phyloP scores from a whole-genome alignment of 2,113 vertebrate species.

The Laticauda laticaudata region DNA sequence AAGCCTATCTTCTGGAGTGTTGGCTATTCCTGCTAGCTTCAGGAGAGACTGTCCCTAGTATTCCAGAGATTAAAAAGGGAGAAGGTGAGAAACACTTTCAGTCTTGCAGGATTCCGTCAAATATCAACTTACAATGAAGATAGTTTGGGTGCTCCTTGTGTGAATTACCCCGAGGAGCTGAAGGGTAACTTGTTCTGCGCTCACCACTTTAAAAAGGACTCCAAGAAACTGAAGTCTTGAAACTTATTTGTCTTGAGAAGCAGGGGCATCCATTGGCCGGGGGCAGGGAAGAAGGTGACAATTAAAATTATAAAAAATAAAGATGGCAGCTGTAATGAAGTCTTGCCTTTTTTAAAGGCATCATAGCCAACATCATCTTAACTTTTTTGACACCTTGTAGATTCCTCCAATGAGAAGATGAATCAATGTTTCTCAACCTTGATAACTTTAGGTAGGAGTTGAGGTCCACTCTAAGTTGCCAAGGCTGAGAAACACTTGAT shows the following conservation, averaged over 20 bases:
- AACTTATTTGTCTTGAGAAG: not conserved
- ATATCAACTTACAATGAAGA: not conserved
- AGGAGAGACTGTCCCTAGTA: not conserved
- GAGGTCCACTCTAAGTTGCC: too few relatives aligned
- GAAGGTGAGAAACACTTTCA: not conserved
- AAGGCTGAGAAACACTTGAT: not conserved
- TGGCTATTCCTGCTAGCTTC: not conserved
- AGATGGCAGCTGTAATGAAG: not conserved
- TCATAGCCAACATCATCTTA: not conserved
- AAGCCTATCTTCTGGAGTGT: too few relatives aligned
- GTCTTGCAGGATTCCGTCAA: not conserved
- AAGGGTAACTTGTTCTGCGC: not conserved
- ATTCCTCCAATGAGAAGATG: not conserved
- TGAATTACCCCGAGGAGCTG: not conserved
- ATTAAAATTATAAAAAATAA: not conserved
- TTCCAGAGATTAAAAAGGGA: not conserved
- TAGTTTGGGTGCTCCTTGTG: not conserved
- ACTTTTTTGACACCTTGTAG: not conserved
- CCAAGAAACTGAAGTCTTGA: not conserved
- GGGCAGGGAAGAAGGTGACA: not conserved
- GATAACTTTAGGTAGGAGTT: too few relatives aligned
- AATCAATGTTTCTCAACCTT: too few relatives aligned
- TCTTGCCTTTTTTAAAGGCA: not conserved
- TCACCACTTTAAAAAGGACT: not conserved
- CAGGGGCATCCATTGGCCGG: too few relatives aligned